These are phyloP conservation scores for Campaea margaritaria DNA, from an alignment of 2,888 invertebrate species.

Conservation along the genomic window DNA sequence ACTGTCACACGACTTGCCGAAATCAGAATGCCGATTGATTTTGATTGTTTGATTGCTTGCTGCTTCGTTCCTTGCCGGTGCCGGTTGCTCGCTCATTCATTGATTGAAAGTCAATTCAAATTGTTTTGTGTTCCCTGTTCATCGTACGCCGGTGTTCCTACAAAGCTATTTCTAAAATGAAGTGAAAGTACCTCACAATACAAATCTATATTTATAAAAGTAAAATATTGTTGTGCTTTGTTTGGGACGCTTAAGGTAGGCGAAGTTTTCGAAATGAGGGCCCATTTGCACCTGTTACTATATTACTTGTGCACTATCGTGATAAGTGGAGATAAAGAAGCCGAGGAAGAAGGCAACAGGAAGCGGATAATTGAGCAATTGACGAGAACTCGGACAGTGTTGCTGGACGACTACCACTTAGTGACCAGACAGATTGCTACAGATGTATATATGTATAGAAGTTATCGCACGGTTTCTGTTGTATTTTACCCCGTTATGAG, in stretches of 20 bases:
- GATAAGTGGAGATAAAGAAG: constrained; percentile 67
- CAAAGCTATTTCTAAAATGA: constrained; percentile 3
- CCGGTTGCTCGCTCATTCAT: neutral
- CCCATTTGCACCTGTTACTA: constrained; percentile 63
- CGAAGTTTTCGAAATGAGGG: constrained; percentile 62
- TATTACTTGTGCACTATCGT: constrained; percentile 66
- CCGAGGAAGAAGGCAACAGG: constrained; percentile 69
- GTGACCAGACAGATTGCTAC: constrained; percentile 78
- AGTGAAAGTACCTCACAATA: constrained; percentile 9
- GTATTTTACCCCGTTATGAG: constrained; percentile 73
- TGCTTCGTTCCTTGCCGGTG: neutral
- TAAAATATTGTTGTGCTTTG: constrained; percentile 14
- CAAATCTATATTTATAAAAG: neutral
- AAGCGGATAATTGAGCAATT: constrained; percentile 73
- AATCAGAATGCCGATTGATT: too few species aligned
- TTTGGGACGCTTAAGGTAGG: constrained; percentile 56
- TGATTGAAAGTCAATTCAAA: neutral
- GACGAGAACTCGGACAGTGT: constrained; percentile 70
- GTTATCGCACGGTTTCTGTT: constrained; percentile 78
- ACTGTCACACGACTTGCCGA: too few species aligned
- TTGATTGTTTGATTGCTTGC: too few species aligned
- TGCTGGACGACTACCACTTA: constrained; percentile 73
- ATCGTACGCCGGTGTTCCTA: constrained; percentile 1
- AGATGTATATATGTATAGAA: constrained; percentile 78
- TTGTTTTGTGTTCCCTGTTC: constrained; percentile 7